Evolutionary conservation across 2,113 vertebrate species (phyloP), one percentile per base, ranked within the genome.

Genomic region (Dolichallabes microphthalmus): DNA sequence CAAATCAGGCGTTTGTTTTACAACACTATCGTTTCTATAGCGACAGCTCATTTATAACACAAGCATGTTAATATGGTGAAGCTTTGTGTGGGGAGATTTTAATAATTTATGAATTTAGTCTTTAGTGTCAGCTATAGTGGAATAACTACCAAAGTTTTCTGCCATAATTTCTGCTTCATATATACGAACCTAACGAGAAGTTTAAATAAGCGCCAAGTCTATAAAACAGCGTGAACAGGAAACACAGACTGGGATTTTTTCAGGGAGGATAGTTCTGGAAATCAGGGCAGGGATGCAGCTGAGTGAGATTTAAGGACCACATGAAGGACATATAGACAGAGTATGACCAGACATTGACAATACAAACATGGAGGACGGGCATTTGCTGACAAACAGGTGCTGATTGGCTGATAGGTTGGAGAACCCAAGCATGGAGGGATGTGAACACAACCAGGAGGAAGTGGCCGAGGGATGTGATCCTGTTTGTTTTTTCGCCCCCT

Each of bases 311-410:
- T 30, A 60, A 25, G 61, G 45, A 39, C 50, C 14, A 19, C 22
- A 55, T 15, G n/a, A 55, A 57, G 52, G n/a, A 55, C 2, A 30
- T 22, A 53, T 17, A 2, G 32, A 45, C 39, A 45, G 45, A 45
- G 45, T n/a, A 77, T 25, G 76, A 27, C 58, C 22, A 7, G n/a
- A 77, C 45, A 60, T 19, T 50, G 45, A 87, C 69, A 68, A 64
- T 78, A 30, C 69, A 82, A 64, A 68, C 66, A 82, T 27, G 84
- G 83, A 71, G 4, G 53, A 89, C 27, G 25, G 88, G 55, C 13
- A 81, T 22, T 6, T 55, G 86, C 27, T 7, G 85, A 85, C n/a
- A 75, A n/a, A 74, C 86, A 85, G 76, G 80, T 35, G 73, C 27
- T 75, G 83, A 82, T 55, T n/a, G 58, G 75, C 30, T 22, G 35